These are phyloP conservation scores for Platysternon megacephalum DNA, from an alignment of 2,113 vertebrate genomes.

Conservation along the genomic window DNA sequence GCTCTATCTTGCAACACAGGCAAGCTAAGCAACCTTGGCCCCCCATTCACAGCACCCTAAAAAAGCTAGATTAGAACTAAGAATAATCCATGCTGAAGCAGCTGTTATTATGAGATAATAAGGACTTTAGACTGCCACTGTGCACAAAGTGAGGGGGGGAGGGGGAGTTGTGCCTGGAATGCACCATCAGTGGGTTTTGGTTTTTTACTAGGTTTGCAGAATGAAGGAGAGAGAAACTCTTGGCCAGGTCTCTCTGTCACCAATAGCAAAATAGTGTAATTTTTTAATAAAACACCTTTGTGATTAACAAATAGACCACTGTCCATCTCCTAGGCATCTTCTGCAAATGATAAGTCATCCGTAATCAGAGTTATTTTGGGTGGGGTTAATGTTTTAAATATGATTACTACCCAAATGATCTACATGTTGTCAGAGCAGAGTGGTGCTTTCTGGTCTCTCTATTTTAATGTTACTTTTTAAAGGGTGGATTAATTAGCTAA, in stretches of 20 bases:
- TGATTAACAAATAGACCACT: constrained; percentile 39
- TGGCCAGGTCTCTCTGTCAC: constrained; percentile 42
- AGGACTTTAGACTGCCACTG: constrained; percentile 69
- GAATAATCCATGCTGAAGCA: constrained; percentile 72
- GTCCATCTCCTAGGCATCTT: constrained; percentile 15
- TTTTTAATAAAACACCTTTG: neutral
- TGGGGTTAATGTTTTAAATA: neutral
- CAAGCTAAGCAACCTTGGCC: constrained; percentile 26
- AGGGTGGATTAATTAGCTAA: neutral
- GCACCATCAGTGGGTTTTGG: constrained; percentile 63
- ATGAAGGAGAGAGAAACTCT: constrained; percentile 58
- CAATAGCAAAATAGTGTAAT: constrained; percentile 12
- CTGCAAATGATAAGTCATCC: constrained; percentile 28
- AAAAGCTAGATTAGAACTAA: constrained; percentile 51
- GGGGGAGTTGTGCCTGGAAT: constrained; percentile 47
- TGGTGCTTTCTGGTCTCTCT: neutral
- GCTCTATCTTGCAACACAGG: neutral
- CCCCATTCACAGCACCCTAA: constrained; percentile 60
- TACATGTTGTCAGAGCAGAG: neutral
- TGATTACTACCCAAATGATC: neutral
- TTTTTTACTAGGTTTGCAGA: constrained; percentile 68
- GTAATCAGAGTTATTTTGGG: neutral
- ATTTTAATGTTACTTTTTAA: neutral
- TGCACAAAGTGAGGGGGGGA: constrained; percentile 56
- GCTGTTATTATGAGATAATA: constrained; percentile 72